phyloP scores from a whole-genome alignment of 2,113 vertebrate genomes.

The Lonchura striata region DNA sequence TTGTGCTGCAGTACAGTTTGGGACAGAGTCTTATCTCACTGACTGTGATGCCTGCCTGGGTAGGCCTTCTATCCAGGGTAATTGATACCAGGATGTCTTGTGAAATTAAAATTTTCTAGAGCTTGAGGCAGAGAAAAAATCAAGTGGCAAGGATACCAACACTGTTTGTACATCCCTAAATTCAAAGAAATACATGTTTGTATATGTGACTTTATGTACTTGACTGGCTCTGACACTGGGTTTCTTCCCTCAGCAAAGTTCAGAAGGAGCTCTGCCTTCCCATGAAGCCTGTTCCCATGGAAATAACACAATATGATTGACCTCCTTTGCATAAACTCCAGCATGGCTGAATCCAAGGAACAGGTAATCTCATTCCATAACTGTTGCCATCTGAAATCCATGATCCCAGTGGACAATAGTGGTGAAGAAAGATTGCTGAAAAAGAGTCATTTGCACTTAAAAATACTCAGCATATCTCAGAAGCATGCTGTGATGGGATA shows the following conservation, averaged over 20 bases:
- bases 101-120: neutral
- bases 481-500: neutral
- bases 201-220: neutral
- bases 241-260: neutral
- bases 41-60: neutral
- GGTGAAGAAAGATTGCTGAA: neutral
- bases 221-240: neutral
- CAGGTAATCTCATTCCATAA: neutral
- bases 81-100: neutral
- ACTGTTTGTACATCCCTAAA: neutral
- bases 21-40: neutral
- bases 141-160: neutral
- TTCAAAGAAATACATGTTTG: neutral
- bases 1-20: neutral
- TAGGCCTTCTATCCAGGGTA: neutral
- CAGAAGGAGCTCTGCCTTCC: neutral
- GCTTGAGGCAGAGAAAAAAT: neutral
- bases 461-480: neutral
- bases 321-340: neutral
- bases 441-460: neutral
- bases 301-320: neutral
- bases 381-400: neutral
- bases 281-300: neutral
- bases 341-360: neutral
- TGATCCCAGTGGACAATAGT: neutral